Percentiles rank a stretch among this genome's conserved stretches.
These are phyloP conservation scores for Desoria tigrina DNA, from an alignment of 2,888 invertebrate species.

Conservation along the genomic window DNA sequence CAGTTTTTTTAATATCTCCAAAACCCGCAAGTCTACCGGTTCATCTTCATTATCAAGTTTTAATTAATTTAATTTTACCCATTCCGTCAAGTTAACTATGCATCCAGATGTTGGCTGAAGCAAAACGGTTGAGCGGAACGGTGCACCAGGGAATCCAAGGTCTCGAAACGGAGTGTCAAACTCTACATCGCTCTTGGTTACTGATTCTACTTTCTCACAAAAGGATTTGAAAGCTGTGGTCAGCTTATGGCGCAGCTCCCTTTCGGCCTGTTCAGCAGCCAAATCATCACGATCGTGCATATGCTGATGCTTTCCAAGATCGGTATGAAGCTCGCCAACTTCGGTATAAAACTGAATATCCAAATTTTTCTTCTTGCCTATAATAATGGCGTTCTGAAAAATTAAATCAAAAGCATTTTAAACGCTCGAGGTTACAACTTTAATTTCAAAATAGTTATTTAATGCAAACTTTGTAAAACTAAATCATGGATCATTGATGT, in stretches of 20 bases:
- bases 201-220: constrained; percentile 91
- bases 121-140: constrained; percentile 91
- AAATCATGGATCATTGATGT: too few species aligned
- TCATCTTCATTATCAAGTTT: too few species aligned
- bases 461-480: neutral
- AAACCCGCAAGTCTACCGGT: too few species aligned
- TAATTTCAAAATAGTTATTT: too few species aligned
- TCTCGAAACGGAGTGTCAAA: constrained; percentile 99
- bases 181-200: constrained; percentile 96
- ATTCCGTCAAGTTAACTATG: constrained; percentile 93
- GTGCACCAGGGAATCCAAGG: constrained; percentile 95
- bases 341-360: constrained; percentile 99
- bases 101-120: constrained; percentile 98
- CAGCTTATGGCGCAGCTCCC: constrained; percentile 92
- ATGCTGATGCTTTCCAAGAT: constrained; percentile 98
- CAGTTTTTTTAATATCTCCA: too few species aligned
- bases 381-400: constrained; percentile 90
- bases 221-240: constrained; percentile 98
- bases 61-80: too few species aligned
- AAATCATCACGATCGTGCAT: constrained; percentile 99
- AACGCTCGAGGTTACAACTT: too few species aligned
- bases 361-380: constrained; percentile 98
- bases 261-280: constrained; percentile 96
- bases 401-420: too few species aligned
- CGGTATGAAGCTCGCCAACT: constrained; percentile 99